Base-by-base conservation (phyloP, 2,113 vertebrate species). In the Aepyceros melampus region DNA sequence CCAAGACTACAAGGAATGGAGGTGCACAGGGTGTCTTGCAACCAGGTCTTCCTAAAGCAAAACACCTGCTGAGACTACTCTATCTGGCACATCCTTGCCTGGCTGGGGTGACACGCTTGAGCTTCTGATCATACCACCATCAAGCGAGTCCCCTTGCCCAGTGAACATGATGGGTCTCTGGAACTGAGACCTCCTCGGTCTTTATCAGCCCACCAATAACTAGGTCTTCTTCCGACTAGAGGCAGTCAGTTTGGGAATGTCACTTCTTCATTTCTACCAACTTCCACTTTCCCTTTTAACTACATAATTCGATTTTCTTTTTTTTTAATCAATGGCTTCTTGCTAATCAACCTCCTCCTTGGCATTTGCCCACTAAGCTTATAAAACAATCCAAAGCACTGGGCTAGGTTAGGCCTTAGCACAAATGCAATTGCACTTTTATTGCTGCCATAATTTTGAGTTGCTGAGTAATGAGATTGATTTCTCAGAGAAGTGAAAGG, bases 361-460 rank as follows among this genome's bases (percentile, higher is more conserved):
- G 98, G 96, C 97, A 93, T 98, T 13, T 95, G 96, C 96, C 97
- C 97, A 96, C 58, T 25, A 15, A 90, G 97, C 98, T 98, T 98
- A 43, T 7, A 1, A 1, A 74, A 96, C 97, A 95, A 97, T 98
- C 56, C 64, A 31, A 96, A 96, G 89, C 89, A 64, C 53, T 51
- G 93, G 97, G 93, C 97, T 97, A 95, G 96, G 96, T 92, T 94
- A 96, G 97, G 87, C 95, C 94, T 98, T 95, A 92, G 94, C 15
- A 93, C 82, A 97, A 95, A 96, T 82, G 96, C 98, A 99, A 99
- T 98, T 98, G 97, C 89, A 79, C 91, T 98, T 85, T 98, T 98
- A 98, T 93, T 98, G 98, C 98, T 95, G 56, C 11, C 91, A 97
- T 97, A 97, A 98, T 96, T 98, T 94, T 97, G 97, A 98, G 98